phyloP scores from a whole-genome alignment of 1,140 invertebrate genomes.

The Camponotus floridanus region DNA sequence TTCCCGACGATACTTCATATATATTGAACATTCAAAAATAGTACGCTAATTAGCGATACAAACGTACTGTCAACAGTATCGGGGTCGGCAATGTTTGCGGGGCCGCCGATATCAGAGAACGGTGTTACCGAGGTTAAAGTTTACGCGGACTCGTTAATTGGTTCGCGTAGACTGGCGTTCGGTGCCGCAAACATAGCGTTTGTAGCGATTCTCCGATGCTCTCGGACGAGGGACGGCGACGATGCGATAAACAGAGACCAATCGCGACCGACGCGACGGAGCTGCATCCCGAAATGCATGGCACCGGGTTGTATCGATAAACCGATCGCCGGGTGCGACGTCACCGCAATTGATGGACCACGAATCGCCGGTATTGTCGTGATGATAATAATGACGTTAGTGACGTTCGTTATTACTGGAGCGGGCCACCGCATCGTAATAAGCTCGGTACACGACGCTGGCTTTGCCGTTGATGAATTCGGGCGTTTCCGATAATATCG shows the following conservation, averaged over 20 bases:
- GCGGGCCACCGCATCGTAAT: slow-evolving; percentile 67
- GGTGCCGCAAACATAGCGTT: slow-evolving; percentile 60
- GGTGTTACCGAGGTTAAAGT: background rate
- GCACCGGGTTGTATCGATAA: slow-evolving; percentile 33
- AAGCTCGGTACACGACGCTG: slow-evolving; percentile 38
- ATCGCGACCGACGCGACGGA: background rate
- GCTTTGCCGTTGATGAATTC: slow-evolving; percentile 67
- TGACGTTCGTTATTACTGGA: slow-evolving; percentile 70
- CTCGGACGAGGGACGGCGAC: slow-evolving; percentile 17
- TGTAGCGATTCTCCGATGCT: slow-evolving; percentile 54
- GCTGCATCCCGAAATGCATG: slow-evolving; percentile 32
- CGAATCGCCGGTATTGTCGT: slow-evolving; percentile 64
- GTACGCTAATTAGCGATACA: slow-evolving; percentile 13
- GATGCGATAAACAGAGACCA: slow-evolving; percentile 33
- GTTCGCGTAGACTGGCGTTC: slow-evolving; percentile 48
- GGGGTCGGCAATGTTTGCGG: slow-evolving; percentile 24
- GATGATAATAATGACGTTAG: slow-evolving; percentile 75
- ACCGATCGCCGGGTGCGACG: slow-evolving; percentile 41
- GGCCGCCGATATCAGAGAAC: background rate
- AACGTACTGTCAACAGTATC: background rate
- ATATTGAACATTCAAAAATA: slow-evolving; percentile 8
- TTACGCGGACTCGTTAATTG: slow-evolving; percentile 61
- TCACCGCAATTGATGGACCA: slow-evolving; percentile 68
- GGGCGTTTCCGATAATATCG: slow-evolving; percentile 23
- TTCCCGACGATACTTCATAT: background rate